These are phyloP conservation scores for Okamejei kenojei DNA, from an alignment of 2,797 vertebrate species.

Conservation along the genomic window DNA sequence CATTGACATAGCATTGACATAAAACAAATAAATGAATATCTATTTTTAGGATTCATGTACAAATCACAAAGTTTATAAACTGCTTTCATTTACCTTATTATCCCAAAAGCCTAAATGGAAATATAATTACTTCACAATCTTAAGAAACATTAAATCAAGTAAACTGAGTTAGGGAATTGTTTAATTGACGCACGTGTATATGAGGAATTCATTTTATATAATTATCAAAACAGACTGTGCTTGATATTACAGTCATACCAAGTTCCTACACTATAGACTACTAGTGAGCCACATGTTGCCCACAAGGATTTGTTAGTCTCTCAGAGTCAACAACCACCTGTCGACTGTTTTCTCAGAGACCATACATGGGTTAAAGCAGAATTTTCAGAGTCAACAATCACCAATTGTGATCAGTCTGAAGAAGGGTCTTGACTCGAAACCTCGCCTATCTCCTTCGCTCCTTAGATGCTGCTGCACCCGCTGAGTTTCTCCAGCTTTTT, in stretches of 20 bases:
- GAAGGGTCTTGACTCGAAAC: no score
- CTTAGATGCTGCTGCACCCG: no score
- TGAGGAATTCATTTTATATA: not conserved
- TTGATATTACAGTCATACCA: not conserved
- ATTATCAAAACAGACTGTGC: not conserved
- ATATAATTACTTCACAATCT: not conserved
- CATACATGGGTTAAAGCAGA: not conserved
- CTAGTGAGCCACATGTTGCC: not conserved
- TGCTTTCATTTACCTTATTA: not conserved
- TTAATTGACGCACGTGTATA: not conserved
- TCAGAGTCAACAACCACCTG: not conserved
- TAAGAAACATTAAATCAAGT: not conserved
- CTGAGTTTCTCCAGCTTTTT: no score
- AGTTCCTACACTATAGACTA: not conserved
- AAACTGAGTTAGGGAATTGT: not conserved
- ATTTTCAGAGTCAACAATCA: no score
- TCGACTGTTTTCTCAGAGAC: no score
- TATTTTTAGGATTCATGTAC: not conserved
- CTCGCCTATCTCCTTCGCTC: no score
- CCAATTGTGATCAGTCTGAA: not conserved
- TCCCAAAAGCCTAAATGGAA: no score
- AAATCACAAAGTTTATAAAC: not conserved
- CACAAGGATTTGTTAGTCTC: not conserved
- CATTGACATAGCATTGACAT: not conserved
- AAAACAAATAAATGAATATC: not conserved